A percentile compares a stretch with the other conserved stretches of the same genome.
phyloP scores from a whole-genome alignment of 2,888 invertebrate species.

The Stenodema calcarata region DNA sequence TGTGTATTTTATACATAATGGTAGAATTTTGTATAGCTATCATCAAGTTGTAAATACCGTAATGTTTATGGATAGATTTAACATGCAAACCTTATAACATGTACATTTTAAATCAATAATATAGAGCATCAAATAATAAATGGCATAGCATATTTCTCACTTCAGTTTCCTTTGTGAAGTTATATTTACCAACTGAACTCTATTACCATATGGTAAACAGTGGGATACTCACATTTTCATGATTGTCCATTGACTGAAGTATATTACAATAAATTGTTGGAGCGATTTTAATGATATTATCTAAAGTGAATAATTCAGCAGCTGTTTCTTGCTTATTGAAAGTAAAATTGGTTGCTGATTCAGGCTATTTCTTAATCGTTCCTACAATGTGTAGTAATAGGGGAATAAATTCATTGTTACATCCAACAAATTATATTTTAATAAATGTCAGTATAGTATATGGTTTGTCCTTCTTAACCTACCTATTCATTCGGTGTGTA shows the following conservation, averaged over 20 bases:
- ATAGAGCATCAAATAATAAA: constrained; percentile 56
- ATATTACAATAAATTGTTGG: constrained; percentile 42
- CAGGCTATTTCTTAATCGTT: constrained; percentile 38
- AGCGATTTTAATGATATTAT: constrained; percentile 25
- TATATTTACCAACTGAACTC: constrained; percentile 13
- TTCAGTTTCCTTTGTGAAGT: constrained; percentile 35
- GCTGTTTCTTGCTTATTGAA: not conserved
- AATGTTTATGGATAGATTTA: constrained; percentile 56
- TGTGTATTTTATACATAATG: constrained; percentile 44
- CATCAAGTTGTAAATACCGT: constrained; percentile 51
- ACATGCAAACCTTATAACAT: constrained; percentile 55
- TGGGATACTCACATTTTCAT: constrained; percentile 11
- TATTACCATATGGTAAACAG: constrained; percentile 13
- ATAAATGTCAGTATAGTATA: constrained; percentile 33
- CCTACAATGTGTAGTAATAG: constrained; percentile 45
- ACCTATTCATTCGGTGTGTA: too few relatives aligned
- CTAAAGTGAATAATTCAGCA: not conserved
- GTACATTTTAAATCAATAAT: constrained; percentile 57
- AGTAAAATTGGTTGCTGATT: not conserved
- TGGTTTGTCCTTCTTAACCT: not conserved
- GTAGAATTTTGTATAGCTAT: constrained; percentile 54
- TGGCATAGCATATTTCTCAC: constrained; percentile 31
- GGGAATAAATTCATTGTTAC: constrained; percentile 39
- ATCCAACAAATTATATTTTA: constrained; percentile 45
- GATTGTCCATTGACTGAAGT: constrained; percentile 38